Conservation (phyloP, 1,140 invertebrate species). For the Drosophila arawakana region DNA sequence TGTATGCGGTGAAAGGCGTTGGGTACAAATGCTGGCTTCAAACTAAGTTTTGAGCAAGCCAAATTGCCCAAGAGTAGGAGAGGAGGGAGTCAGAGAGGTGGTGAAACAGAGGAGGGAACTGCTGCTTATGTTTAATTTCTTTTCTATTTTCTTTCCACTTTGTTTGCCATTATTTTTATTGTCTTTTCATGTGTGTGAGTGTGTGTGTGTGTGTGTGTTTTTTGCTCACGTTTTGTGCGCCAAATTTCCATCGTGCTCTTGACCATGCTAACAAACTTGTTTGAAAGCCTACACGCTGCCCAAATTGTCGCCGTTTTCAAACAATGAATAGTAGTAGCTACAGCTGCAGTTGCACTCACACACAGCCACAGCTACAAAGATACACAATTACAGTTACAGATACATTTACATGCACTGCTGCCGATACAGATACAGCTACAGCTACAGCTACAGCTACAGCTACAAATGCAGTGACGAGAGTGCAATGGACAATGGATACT, state of each 20-base stretch:
- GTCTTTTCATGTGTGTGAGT: not conserved
- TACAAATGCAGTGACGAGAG: not conserved
- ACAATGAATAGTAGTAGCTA: slow-evolving; percentile 21
- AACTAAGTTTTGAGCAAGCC: slow-evolving; percentile 16
- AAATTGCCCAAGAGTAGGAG: slow-evolving; percentile 12
- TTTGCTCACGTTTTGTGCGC: slow-evolving; percentile 46
- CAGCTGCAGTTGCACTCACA: slow-evolving; percentile 19
- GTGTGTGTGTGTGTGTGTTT: slow-evolving; percentile 1
- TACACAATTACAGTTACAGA: slow-evolving; percentile 13
- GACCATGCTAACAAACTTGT: slow-evolving; percentile 52
- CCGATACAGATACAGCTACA: slow-evolving; percentile 15
- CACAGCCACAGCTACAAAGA: slow-evolving; percentile 3
- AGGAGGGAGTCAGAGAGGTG: not conserved
- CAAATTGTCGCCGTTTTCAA: slow-evolving; percentile 15
- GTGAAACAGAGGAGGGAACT: not conserved
- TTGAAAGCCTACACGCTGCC: slow-evolving; percentile 39
- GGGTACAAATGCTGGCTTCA: slow-evolving; percentile 35
- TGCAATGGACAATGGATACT: slow-evolving; percentile 29
- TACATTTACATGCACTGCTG: not conserved
- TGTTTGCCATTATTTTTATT: slow-evolving; percentile 6
- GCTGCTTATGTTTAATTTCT: slow-evolving; percentile 51
- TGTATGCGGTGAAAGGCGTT: slow-evolving; percentile 31
- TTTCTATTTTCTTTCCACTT: slow-evolving; percentile 34
- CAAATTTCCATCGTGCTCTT: slow-evolving; percentile 43
- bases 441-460: slow-evolving; percentile 12